These are phyloP conservation scores for Zaprionus ghesquierei DNA, from an alignment of 1,140 invertebrate species.

Conservation along the genomic window DNA sequence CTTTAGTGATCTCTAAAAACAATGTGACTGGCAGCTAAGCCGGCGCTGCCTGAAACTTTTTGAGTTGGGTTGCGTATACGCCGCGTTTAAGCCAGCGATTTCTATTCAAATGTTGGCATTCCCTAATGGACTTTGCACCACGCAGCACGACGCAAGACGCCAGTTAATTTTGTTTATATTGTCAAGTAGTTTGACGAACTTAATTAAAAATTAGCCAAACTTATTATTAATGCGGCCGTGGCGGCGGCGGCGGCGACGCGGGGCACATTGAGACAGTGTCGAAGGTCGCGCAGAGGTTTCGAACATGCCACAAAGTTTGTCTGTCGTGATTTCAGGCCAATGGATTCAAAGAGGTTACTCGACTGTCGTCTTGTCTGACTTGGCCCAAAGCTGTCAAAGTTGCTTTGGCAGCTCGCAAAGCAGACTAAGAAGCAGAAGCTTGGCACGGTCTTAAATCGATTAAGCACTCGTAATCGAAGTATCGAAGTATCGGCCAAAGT, in stretches of 20 bases:
- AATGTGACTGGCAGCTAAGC: background rate
- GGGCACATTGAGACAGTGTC: background rate
- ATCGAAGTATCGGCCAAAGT: slow-evolving; percentile 4
- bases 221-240: slow-evolving; percentile 63
- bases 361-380: slow-evolving; percentile 9
- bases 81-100: background rate
- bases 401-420: slow-evolving; percentile 33
- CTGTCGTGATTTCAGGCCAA: slow-evolving; percentile 25
- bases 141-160: slow-evolving; percentile 4
- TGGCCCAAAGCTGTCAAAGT: slow-evolving; percentile 37
- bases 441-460: slow-evolving; percentile 43
- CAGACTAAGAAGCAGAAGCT: no score
- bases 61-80: slow-evolving; percentile 23
- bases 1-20: background rate
- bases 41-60: background rate
- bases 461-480: slow-evolving; percentile 38
- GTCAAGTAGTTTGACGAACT: slow-evolving; percentile 73
- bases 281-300: slow-evolving; percentile 28
- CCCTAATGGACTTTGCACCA: slow-evolving; percentile 23
- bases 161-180: slow-evolving; percentile 77
- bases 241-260: background rate
- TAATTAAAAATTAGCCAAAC: slow-evolving; percentile 75
- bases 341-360: slow-evolving; percentile 29
- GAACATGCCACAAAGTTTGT: slow-evolving; percentile 40
- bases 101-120: background rate